Conservation (phyloP, 1,140 invertebrate genomes). For the Megalopta genalis region DNA sequence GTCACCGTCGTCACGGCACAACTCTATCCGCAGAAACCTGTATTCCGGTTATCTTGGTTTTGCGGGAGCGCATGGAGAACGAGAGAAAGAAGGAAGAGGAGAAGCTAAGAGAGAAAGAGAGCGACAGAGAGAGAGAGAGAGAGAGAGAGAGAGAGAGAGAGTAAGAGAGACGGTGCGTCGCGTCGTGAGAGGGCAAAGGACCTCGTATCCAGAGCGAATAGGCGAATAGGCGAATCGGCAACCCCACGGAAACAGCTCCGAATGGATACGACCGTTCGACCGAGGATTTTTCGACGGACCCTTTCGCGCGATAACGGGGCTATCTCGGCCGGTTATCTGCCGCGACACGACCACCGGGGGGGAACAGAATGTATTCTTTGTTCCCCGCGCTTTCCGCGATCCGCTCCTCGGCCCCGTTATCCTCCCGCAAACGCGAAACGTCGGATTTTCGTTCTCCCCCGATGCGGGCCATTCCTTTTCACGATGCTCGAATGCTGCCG, state of each 20-base stretch:
- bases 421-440: conserved; percentile 16
- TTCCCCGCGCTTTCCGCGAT: conserved; percentile 21
- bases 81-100: no score
- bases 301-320: conserved; percentile 29
- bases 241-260: conserved; percentile 52
- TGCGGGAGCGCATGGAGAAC: conserved; percentile 31
- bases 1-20: conserved; percentile 70
- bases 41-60: conserved; percentile 75
- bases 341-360: not conserved
- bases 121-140: no score
- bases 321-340: conserved; percentile 25
- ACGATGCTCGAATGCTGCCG: not conserved
- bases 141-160: no score
- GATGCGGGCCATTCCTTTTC: not conserved
- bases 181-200: conserved; percentile 60
- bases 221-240: conserved; percentile 30
- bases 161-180: conserved; percentile 33
- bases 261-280: conserved; percentile 44
- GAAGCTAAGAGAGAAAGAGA: no score
- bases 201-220: conserved; percentile 43
- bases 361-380: conserved; percentile 28
- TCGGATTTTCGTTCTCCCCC: conserved; percentile 7
- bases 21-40: conserved; percentile 76
- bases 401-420: conserved; percentile 30
- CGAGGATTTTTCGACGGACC: conserved; percentile 36